phyloP scores from a whole-genome alignment of 2,113 vertebrate species.

The Physeter macrocephalus region DNA sequence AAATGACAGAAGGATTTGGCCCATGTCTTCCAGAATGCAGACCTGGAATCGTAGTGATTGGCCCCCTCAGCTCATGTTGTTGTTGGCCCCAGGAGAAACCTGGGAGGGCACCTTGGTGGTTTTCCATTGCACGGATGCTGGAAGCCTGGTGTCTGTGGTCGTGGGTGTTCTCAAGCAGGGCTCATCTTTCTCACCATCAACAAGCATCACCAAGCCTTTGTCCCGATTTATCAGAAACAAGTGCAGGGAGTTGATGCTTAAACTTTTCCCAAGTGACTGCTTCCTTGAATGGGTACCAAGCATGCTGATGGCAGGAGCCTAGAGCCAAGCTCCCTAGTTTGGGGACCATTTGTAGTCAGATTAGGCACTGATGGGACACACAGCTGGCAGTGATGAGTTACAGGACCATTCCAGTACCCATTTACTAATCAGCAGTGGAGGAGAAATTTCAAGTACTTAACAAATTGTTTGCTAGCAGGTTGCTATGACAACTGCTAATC shows the following conservation, averaged over 20 bases:
- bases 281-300: neutral
- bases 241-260: neutral
- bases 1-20: neutral
- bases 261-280: neutral
- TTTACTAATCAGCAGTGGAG: slow-evolving; percentile 24
- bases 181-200: neutral
- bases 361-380: neutral
- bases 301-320: neutral
- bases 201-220: neutral
- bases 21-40: neutral
- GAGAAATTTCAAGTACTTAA: slow-evolving; percentile 46
- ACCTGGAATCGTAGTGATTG: no score
- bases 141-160: neutral
- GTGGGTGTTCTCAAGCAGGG: neutral
- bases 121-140: neutral
- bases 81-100: neutral
- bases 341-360: neutral
- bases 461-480: slow-evolving; percentile 39
- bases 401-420: neutral
- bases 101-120: neutral
- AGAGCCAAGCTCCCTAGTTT: neutral
- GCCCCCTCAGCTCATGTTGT: neutral
- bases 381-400: neutral
- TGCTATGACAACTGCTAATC: slow-evolving; percentile 48
- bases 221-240: neutral